These are phyloP conservation scores for Astur gentilis DNA, from an alignment of 2,113 vertebrate species.

Conservation along the genomic window DNA sequence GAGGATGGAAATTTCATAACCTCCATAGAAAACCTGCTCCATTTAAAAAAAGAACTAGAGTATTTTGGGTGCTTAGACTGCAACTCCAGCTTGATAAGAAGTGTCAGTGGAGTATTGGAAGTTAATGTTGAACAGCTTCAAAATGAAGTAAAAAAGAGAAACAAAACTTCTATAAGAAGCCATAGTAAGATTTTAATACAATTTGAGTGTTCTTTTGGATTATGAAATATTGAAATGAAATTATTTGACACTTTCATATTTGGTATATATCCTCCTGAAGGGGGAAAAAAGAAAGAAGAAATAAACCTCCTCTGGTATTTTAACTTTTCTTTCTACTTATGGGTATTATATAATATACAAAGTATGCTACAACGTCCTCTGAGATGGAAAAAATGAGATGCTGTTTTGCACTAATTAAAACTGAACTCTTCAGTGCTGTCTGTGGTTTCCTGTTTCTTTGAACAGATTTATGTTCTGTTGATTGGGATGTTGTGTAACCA, in stretches of 20 bases:
- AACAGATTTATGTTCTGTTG: background rate
- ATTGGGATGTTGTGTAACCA: background rate
- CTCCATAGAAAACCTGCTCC: background rate
- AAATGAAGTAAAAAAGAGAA: background rate
- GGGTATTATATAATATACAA: background rate
- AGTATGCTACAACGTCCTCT: background rate
- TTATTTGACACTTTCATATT: background rate
- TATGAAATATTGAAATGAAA: background rate
- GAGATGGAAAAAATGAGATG: background rate
- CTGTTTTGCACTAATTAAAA: constrained; percentile 9
- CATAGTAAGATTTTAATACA: background rate
- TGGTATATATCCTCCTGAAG: background rate
- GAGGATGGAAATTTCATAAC: background rate
- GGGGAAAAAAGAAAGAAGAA: background rate
- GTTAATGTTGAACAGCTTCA: background rate
- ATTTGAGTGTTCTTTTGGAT: background rate
- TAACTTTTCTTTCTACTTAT: background rate
- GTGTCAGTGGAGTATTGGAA: background rate
- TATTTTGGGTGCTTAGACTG: background rate
- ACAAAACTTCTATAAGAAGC: background rate
- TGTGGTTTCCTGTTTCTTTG: constrained; percentile 11
- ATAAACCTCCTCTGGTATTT: background rate
- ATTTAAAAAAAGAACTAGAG: background rate
- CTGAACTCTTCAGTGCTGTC: background rate
- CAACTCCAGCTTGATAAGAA: background rate